A percentile compares a stretch with the other conserved stretches of the same genome.
These are phyloP conservation scores for Hippocampus mohnikei DNA, from an alignment of 2,113 vertebrate species.

Conservation along the genomic window DNA sequence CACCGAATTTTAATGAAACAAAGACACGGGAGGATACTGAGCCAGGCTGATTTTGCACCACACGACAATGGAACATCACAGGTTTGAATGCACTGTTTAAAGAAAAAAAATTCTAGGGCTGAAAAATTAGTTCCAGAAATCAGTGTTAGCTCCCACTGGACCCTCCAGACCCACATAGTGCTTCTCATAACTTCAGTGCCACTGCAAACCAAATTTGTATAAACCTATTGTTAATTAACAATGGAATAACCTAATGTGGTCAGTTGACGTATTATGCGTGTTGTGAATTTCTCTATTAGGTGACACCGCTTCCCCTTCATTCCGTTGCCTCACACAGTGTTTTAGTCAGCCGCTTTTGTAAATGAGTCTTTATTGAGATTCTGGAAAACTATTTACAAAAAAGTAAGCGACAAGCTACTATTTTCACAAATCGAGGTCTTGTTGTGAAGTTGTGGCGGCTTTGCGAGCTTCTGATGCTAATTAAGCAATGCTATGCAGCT, in stretches of 20 bases:
- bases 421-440: no score
- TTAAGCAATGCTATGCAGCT: background rate
- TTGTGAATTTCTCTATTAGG: background rate
- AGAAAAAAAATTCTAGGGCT: background rate
- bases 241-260: background rate
- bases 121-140: background rate
- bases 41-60: conserved; percentile 46
- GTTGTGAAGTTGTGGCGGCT: background rate
- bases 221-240: background rate
- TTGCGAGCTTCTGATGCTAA: background rate
- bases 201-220: background rate
- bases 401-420: no score
- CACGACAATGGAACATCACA: conserved; percentile 6
- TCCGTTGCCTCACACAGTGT: background rate
- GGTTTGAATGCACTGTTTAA: conserved; percentile 3
- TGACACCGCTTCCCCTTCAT: background rate
- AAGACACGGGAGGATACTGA: conserved; percentile 46
- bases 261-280: background rate
- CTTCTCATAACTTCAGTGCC: background rate
- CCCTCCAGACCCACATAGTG: background rate
- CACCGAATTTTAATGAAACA: conserved; percentile 73
- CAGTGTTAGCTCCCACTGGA: background rate
- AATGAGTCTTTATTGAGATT: background rate
- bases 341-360: background rate
- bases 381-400: no score